Evolutionary conservation across 2,797 vertebrate genomes (phyloP), one percentile per base, ranked within the genome.

Genomic region (Tragelaphus oryx): DNA sequence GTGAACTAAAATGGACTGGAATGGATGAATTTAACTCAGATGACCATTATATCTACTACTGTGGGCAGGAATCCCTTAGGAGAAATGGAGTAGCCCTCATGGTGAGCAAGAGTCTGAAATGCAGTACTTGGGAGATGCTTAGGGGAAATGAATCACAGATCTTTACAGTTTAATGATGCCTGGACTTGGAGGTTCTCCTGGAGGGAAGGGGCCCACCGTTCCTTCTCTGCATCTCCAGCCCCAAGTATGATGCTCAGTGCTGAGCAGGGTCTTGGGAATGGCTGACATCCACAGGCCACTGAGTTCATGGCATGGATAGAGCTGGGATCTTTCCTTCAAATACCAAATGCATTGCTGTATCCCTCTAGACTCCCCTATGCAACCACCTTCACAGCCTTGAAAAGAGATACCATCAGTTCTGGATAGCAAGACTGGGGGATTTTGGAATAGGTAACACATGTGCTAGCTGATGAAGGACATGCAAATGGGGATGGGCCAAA

Each of bases 201-300:
- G 0, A 7, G 46, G 74, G 22, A 52, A 30, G 2, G 82, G 26
- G 3, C 2, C 52, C 24, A 0, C 46, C 18, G 1, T 12, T 30
- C 41, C 74, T 52, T n/a, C 74, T 62, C 37, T 26, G 1, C 5
- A 3, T 18, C 55, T 59, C 37, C 20, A 46, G 52, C 33, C 44
- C 46, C 1, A 2, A 6, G 83, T 17, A 4, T 28, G 0, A 0
- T 4, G 74, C 26, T 22, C 4, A 24, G 81, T 3, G 13, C 11
- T 1, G 2, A 79, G 80, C 80, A 57, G 57, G 8, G 3, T 1
- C 16, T n/a, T 28, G 14, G 57, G 59, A 55, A 46, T 0, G 0
- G 33, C 81, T 52, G 24, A 3, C 4, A 4, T 44, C 75, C 46
- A 62, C n/a, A 62, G 41, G 55, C 57, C 46, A 41, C 28, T 0